Evolutionary conservation across 2,797 vertebrate genomes (phyloP).

Genomic region (Eupleurogrammus muticus): DNA sequence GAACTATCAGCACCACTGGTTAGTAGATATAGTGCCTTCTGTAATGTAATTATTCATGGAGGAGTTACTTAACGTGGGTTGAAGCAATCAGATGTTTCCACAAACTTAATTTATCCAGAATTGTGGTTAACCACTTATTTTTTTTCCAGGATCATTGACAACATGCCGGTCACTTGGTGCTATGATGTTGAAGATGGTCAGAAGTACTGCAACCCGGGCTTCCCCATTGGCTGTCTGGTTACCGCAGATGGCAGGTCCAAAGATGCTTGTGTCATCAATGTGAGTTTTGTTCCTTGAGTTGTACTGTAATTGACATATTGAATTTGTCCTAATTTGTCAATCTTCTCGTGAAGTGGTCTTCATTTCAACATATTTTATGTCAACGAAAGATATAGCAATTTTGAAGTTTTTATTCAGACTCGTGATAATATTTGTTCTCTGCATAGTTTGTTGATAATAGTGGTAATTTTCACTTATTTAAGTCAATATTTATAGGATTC

Average conservation of each 20-base stretch:
- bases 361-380: background rate
- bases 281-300: slow-evolving; percentile 75
- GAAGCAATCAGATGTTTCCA: background rate
- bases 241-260: slow-evolving; percentile 83
- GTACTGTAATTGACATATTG: background rate
- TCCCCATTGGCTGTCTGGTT: slow-evolving; percentile 92
- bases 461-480: background rate
- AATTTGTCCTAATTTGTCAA: background rate
- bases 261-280: slow-evolving; percentile 91
- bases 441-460: background rate
- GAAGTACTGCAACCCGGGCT: slow-evolving; percentile 92
- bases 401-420: background rate
- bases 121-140: slow-evolving; percentile 7
- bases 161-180: slow-evolving; percentile 96
- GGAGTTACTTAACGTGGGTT: background rate
- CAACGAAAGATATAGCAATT: background rate
- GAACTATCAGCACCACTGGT: slow-evolving; percentile 95
- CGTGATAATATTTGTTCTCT: background rate
- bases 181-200: slow-evolving; percentile 89
- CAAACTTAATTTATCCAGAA: background rate
- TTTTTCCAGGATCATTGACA: slow-evolving; percentile 90
- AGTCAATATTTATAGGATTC: background rate
- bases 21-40: background rate
- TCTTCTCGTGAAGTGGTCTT: background rate
- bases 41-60: background rate